Conservation (phyloP, 2,888 invertebrate genomes). For the Caradrina kadenii region DNA sequence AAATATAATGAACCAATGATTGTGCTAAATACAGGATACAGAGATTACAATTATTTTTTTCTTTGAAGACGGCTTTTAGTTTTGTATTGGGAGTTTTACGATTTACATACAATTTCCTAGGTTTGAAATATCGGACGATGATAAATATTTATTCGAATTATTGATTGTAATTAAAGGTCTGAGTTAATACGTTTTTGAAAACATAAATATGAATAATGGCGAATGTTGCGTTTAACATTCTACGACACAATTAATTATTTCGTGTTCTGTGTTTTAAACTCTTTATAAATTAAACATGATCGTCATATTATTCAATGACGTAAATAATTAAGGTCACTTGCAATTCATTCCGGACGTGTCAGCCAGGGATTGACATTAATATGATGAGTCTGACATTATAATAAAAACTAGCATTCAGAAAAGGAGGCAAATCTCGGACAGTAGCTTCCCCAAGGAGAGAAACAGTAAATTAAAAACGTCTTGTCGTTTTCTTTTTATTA, state of each 20-base stretch:
- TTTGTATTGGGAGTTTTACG: too few species aligned
- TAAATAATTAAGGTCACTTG: conserved; percentile 27
- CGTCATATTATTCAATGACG: conserved; percentile 18
- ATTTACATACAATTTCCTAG: too few species aligned
- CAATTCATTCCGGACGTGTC: neutral
- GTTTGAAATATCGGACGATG: too few species aligned
- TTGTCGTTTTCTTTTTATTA: too few species aligned
- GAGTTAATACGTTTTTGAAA: neutral
- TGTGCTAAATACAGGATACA: too few species aligned
- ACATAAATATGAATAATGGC: too few species aligned
- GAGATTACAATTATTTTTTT: too few species aligned
- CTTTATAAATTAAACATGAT: neutral
- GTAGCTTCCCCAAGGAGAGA: neutral
- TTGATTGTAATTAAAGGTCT: neutral
- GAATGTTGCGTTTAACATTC: too few species aligned
- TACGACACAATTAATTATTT: conserved; percentile 22
- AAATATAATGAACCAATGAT: too few species aligned
- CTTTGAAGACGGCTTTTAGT: too few species aligned
- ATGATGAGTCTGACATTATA: neutral
- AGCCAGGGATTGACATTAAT: neutral
- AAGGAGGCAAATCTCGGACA: neutral
- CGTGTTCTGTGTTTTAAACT: conserved; percentile 5
- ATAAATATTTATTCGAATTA: neutral
- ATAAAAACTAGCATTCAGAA: neutral
- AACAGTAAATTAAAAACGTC: neutral